Evolutionary conservation across 2,797 vertebrate genomes (phyloP).

Genomic region (Phaenicophaeus curvirostris): DNA sequence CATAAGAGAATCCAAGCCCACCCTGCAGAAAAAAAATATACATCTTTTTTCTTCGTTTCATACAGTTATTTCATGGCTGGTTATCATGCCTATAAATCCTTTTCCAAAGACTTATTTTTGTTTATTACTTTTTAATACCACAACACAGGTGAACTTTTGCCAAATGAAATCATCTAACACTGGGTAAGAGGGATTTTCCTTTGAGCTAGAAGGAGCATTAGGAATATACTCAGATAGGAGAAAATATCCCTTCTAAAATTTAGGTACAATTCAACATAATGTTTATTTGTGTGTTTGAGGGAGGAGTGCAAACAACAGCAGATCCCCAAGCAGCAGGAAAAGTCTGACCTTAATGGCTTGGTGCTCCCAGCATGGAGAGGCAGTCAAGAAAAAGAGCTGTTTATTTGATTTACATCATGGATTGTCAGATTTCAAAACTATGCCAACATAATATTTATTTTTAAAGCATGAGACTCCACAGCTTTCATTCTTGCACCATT

Average conservation of each 20-base stretch:
- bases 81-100: neutral
- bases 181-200: neutral
- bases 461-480: neutral
- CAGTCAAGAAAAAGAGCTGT: neutral
- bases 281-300: neutral
- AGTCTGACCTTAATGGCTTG: neutral
- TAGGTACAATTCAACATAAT: neutral
- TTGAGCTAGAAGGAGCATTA: neutral
- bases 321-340: neutral
- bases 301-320: neutral
- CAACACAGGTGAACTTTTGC: neutral
- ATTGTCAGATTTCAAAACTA: slow-evolving; percentile 1
- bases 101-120: neutral
- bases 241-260: neutral
- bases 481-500: neutral
- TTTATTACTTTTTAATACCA: neutral
- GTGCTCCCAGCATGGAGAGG: neutral
- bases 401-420: neutral
- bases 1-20: neutral
- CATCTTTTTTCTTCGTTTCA: neutral
- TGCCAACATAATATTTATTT: neutral
- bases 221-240: neutral
- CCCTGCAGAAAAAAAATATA: neutral
- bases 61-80: neutral
- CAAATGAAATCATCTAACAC: neutral